Conservation (phyloP, 2,888 invertebrate genomes). For the Neoitamus cyanurus region DNA sequence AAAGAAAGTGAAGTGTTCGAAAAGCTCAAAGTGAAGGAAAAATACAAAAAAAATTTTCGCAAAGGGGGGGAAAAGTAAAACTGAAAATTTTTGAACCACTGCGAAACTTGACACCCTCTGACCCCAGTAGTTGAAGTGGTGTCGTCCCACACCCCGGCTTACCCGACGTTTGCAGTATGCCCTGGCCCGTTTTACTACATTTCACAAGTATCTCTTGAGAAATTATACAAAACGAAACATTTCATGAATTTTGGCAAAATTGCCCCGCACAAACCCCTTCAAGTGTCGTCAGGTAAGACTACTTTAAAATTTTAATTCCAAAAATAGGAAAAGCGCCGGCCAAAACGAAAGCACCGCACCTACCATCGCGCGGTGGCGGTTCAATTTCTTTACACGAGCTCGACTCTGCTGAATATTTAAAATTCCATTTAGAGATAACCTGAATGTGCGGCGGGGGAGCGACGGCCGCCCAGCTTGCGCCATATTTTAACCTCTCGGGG, state of each 20-base stretch:
- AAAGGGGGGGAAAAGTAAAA: not conserved
- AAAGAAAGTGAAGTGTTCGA: too few species aligned
- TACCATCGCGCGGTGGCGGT: not conserved
- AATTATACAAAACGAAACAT: not conserved
- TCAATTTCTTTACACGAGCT: conserved; percentile 36
- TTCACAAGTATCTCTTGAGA: not conserved
- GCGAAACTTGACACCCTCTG: not conserved
- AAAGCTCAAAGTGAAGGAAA: too few species aligned
- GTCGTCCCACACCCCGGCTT: not conserved
- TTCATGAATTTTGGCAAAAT: not conserved
- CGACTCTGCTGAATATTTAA: conserved; percentile 41
- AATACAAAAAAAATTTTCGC: too few species aligned
- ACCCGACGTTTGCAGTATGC: not conserved
- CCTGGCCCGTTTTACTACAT: not conserved
- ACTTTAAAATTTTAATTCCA: conserved; percentile 19
- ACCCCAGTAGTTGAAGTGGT: not conserved
- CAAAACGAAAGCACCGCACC: not conserved
- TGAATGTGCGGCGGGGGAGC: not conserved
- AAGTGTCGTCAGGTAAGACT: not conserved
- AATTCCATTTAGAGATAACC: conserved; percentile 45
- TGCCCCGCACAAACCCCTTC: not conserved
- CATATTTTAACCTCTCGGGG: conserved; percentile 16
- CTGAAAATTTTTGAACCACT: not conserved
- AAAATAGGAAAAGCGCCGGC: not conserved
- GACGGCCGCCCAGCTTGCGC: not conserved